phyloP scores from a whole-genome alignment of 2,113 vertebrate species.

The Nestor notabilis region DNA sequence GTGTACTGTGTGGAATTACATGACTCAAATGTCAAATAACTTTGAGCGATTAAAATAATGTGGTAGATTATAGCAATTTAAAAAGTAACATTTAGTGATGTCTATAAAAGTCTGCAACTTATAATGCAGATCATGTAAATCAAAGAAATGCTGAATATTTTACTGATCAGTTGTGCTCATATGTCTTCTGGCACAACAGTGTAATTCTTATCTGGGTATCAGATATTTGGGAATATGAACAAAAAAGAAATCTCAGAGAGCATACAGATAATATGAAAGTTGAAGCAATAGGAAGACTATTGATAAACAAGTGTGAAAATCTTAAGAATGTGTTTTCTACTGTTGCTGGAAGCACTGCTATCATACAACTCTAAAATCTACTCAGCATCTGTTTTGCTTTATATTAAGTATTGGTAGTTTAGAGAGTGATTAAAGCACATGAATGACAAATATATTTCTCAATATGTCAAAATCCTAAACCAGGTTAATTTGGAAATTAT shows the following conservation, averaged over 20 bases:
- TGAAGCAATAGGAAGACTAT: background rate
- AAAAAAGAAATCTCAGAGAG: background rate
- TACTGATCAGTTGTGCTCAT: background rate
- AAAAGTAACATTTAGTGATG: conserved; percentile 31
- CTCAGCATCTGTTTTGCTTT: background rate
- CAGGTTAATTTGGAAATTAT: background rate
- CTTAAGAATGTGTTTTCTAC: background rate
- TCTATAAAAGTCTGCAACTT: background rate
- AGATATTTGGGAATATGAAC: background rate
- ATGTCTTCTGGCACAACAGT: background rate
- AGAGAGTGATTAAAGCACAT: background rate
- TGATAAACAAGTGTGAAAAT: background rate
- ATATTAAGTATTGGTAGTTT: background rate
- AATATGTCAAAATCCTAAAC: background rate
- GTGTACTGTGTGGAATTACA: background rate
- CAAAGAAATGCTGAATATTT: background rate
- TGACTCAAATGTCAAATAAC: conserved; percentile 59
- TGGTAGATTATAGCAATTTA: conserved; percentile 36
- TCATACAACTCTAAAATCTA: background rate
- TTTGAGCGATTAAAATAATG: conserved; percentile 56
- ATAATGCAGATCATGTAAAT: background rate
- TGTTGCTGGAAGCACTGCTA: background rate
- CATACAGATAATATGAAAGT: background rate
- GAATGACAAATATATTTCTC: background rate
- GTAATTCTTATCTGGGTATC: background rate